Evolutionary conservation across 2,888 invertebrate species (phyloP).

Genomic region (Entomobrya multifasciata): DNA sequence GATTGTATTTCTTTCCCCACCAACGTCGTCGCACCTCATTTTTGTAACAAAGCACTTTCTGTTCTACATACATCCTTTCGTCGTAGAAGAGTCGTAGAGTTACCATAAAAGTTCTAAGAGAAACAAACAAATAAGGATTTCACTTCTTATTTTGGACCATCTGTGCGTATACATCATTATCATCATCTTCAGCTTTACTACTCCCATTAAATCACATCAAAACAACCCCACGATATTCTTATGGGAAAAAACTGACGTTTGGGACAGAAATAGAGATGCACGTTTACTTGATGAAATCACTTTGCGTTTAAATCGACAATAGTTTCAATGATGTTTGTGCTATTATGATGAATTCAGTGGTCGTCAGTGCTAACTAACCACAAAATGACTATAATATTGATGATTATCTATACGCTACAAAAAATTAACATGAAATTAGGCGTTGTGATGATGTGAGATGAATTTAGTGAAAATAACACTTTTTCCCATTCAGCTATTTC

Average conservation of each 20-base stretch:
- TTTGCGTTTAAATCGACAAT: neutral
- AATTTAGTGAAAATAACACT: neutral
- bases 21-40: neutral
- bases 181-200: neutral
- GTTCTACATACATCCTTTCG: conserved; percentile 53
- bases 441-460: neutral
- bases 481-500: conserved; percentile 29
- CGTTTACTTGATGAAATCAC: neutral
- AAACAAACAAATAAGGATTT: conserved; percentile 50
- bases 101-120: conserved; percentile 16
- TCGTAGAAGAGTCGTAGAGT: neutral
- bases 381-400: neutral
- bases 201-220: neutral
- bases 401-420: no score
- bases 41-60: conserved; percentile 41
- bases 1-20: neutral
- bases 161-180: conserved; percentile 22
- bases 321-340: conserved; percentile 7
- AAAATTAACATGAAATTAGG: no score
- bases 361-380: neutral
- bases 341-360: neutral
- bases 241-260: neutral
- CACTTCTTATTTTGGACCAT: conserved; percentile 62
- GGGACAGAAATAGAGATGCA: conserved; percentile 4
- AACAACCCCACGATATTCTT: neutral